These are phyloP conservation scores for Apotomis turbidana DNA, from an alignment of 2,888 invertebrate genomes.

Conservation along the genomic window DNA sequence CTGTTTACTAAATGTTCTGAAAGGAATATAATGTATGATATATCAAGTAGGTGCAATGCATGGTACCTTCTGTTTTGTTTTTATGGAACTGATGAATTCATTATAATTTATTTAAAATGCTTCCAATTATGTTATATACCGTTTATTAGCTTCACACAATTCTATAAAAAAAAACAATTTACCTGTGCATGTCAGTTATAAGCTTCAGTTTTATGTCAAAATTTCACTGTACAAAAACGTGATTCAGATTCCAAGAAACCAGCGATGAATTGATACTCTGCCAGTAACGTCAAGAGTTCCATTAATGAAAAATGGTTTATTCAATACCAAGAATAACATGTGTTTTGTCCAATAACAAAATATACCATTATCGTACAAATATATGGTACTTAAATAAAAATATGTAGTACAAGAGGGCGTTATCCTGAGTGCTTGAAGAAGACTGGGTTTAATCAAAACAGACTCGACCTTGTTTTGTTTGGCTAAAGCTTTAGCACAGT, in stretches of 20 bases:
- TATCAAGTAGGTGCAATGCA: too few species aligned
- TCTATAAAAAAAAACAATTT: background rate
- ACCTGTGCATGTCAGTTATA: background rate
- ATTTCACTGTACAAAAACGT: background rate
- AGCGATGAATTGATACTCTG: constrained; percentile 12
- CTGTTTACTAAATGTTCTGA: too few species aligned
- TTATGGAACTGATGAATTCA: too few species aligned
- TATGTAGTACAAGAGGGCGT: constrained; percentile 18
- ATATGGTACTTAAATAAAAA: constrained; percentile 8
- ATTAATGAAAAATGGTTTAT: constrained; percentile 5
- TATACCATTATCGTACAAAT: constrained; percentile 6
- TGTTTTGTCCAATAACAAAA: constrained; percentile 4
- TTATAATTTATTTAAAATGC: too few species aligned
- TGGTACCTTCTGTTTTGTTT: too few species aligned
- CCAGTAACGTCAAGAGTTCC: constrained; percentile 9
- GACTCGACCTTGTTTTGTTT: constrained; percentile 33
- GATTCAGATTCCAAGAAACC: background rate
- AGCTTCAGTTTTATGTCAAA: background rate
- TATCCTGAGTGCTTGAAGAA: constrained; percentile 21
- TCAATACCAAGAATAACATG: constrained; percentile 7
- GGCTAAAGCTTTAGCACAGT: constrained; percentile 7
- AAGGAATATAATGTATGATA: too few species aligned
- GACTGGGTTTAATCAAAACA: constrained; percentile 19
- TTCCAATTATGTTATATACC: background rate
- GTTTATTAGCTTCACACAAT: background rate